Percentiles rank a stretch among this genome's conserved stretches.
phyloP scores from a whole-genome alignment of 2,888 invertebrate species.

The Dicyrtomina minuta region DNA sequence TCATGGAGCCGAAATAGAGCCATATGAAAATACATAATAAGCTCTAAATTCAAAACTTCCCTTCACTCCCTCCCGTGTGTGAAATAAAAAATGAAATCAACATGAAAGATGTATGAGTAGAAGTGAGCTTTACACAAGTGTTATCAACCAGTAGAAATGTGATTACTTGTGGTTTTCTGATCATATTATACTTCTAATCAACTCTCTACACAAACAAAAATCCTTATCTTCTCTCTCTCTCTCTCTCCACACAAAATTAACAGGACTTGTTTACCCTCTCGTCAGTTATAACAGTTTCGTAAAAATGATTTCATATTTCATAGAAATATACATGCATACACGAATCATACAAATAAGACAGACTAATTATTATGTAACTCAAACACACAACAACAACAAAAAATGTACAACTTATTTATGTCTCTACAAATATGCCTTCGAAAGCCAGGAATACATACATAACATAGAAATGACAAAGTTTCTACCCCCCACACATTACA shows the following conservation, averaged over 20 bases:
- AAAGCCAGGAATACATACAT: too few species aligned
- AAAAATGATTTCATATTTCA: not conserved
- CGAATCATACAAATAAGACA: not conserved
- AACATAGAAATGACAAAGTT: too few species aligned
- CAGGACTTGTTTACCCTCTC: too few species aligned
- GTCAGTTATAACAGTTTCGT: too few species aligned
- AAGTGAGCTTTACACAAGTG: constrained; percentile 29
- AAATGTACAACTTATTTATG: too few species aligned
- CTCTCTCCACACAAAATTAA: not conserved
- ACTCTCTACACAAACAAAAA: not conserved
- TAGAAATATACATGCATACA: not conserved
- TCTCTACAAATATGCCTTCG: too few species aligned
- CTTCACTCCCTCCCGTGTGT: not conserved
- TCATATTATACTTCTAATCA: constrained; percentile 10
- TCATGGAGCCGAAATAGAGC: not conserved
- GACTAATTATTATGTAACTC: too few species aligned
- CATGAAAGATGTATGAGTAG: constrained; percentile 13
- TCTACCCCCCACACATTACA: too few species aligned
- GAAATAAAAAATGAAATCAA: constrained; percentile 14
- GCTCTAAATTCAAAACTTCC: not conserved
- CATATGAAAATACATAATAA: not conserved
- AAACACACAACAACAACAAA: too few species aligned
- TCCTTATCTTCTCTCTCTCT: constrained; percentile 8
- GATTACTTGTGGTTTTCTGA: constrained; percentile 31
- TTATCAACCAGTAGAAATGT: constrained; percentile 24